phyloP scores from a whole-genome alignment of 2,797 vertebrate species.

The Microhierax caerulescens region DNA sequence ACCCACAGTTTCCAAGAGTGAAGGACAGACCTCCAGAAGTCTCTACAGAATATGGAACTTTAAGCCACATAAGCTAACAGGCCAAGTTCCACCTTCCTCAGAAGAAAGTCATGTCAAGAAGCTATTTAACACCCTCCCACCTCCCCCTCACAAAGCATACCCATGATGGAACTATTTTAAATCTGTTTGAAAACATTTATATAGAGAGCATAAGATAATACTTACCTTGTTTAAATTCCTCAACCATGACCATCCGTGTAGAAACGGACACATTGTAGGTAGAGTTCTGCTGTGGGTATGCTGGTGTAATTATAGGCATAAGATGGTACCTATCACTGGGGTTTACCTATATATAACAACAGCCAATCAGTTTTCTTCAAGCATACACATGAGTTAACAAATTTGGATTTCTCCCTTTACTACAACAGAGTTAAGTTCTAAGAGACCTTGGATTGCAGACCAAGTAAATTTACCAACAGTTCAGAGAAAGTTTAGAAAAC shows the following conservation, averaged over 20 bases:
- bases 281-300: constrained; percentile 92
- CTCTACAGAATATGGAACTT: background rate
- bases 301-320: constrained; percentile 94
- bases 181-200: constrained; percentile 19
- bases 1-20: background rate
- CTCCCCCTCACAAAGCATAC: background rate
- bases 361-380: constrained; percentile 84
- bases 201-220: constrained; percentile 66
- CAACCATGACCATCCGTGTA: constrained; percentile 87
- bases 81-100: background rate
- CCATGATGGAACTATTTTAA: background rate
- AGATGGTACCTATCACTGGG: constrained; percentile 90
- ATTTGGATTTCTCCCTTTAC: constrained; percentile 77
- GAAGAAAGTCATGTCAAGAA: background rate
- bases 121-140: background rate
- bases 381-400: constrained; percentile 71
- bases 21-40: background rate
- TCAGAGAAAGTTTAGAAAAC: constrained; percentile 5
- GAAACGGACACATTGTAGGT: constrained; percentile 91
- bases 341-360: constrained; percentile 86
- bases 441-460: background rate
- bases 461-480: background rate
- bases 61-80: background rate
- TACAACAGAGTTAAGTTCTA: constrained; percentile 47
- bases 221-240: constrained; percentile 91